Conservation (phyloP, 2,888 invertebrate species). For the Pimpla rufipes region DNA sequence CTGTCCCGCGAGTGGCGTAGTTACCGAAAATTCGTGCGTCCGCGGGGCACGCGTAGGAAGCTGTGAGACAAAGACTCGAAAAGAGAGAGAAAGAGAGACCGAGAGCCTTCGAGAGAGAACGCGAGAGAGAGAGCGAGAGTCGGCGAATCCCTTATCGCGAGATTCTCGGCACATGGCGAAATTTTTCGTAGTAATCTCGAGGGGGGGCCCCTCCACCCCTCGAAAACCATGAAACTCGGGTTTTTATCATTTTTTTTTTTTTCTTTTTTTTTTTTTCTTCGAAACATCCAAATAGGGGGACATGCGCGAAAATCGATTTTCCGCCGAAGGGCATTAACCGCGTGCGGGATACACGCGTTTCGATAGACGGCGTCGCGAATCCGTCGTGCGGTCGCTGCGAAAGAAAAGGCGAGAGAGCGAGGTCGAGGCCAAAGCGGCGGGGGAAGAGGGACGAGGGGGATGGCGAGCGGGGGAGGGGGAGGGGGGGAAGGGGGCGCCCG, state of each 20-base stretch:
- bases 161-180: conserved; percentile 67
- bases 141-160: conserved; percentile 57
- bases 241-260: too few relatives aligned
- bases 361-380: conserved; percentile 1
- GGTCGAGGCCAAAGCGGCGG: conserved; percentile 13
- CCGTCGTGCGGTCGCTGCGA: background rate
- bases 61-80: conserved; percentile 65
- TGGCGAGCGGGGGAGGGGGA: background rate
- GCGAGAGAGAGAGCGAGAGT: conserved; percentile 31
- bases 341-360: conserved; percentile 1
- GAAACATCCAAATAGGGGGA: background rate
- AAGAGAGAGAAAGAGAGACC: conserved; percentile 34
- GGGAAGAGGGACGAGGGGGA: too few relatives aligned
- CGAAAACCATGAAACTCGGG: background rate
- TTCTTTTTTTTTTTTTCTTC: background rate
- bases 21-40: conserved; percentile 58
- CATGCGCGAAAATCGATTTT: conserved; percentile 16
- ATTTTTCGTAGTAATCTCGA: conserved; percentile 54
- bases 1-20: conserved; percentile 3
- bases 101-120: conserved; percentile 15
- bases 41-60: conserved; percentile 53
- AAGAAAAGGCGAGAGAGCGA: conserved; percentile 5
- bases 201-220: too few relatives aligned
- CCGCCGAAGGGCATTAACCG: conserved; percentile 13
- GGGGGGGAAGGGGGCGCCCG: conserved; percentile 38